These are phyloP conservation scores for Falco biarmicus DNA, from an alignment of 2,797 vertebrate species.

Conservation along the genomic window DNA sequence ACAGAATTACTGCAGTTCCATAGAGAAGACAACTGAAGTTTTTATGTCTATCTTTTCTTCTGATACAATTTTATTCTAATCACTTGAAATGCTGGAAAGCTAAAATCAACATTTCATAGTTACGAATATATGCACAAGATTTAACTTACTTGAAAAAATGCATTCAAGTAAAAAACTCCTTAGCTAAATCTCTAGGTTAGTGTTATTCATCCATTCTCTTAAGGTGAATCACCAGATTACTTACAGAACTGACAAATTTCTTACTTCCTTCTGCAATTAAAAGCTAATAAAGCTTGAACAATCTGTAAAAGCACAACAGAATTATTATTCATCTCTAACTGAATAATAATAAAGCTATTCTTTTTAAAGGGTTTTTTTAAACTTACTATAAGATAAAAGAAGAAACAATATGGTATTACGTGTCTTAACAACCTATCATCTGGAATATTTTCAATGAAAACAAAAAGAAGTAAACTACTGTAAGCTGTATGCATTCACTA, in stretches of 20 bases:
- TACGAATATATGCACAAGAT: background rate
- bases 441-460: background rate
- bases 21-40: background rate
- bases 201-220: background rate
- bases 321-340: background rate
- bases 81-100: background rate
- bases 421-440: background rate
- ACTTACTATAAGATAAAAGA: background rate
- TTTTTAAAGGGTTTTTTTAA: background rate
- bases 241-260: background rate
- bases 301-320: background rate
- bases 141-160: background rate
- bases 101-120: background rate
- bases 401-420: background rate
- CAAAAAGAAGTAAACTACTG: background rate
- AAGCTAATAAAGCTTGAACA: background rate
- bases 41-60: background rate
- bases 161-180: background rate
- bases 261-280: background rate
- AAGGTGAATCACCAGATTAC: background rate
- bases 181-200: background rate
- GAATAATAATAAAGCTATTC: background rate
- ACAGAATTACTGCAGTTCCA: background rate
- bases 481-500: background rate
- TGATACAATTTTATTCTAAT: background rate